These are phyloP conservation scores for Oscheius onirici DNA, from an alignment of 2,888 invertebrate species.

Conservation along the genomic window DNA sequence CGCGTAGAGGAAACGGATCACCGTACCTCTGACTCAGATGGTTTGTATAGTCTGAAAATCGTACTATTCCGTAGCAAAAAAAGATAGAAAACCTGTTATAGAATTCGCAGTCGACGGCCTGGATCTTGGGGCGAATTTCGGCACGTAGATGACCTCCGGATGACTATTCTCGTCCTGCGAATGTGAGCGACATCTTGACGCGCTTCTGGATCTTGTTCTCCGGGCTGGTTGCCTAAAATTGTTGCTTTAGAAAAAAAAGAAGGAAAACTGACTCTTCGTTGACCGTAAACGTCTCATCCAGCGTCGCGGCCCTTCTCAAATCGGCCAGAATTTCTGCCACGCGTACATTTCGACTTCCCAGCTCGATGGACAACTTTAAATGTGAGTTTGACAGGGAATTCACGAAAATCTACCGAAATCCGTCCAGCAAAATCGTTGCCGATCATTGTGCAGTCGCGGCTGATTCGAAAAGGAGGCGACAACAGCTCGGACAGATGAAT, in stretches of 20 bases:
- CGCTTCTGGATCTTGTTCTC: conserved; percentile 40
- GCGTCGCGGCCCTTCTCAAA: conserved; percentile 31
- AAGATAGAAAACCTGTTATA: not conserved
- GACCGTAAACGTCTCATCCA: conserved; percentile 42
- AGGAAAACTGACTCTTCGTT: not conserved
- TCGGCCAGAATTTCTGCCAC: conserved; percentile 42
- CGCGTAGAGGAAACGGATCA: not conserved
- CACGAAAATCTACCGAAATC: conserved; percentile 30
- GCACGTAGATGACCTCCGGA: not conserved
- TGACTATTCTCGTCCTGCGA: not conserved
- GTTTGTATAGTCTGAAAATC: not conserved
- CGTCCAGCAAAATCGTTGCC: conserved; percentile 45
- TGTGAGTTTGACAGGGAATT: not conserved
- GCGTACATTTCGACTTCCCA: conserved; percentile 39
- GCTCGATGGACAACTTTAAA: conserved; percentile 44
- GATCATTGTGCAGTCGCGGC: conserved; percentile 44
- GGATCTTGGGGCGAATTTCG: not conserved
- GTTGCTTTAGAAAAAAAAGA: not conserved
- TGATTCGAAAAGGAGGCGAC: conserved; percentile 45
- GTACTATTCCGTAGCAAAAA: not conserved
- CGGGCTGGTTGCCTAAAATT: conserved; percentile 4
- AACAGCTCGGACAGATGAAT: conserved; percentile 45
- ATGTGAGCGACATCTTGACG: conserved; percentile 39
- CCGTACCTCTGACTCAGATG: not conserved
- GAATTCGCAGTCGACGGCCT: not conserved